Base-by-base conservation (phyloP, 2,797 vertebrate species). In the Thalassophryne amazonica region DNA sequence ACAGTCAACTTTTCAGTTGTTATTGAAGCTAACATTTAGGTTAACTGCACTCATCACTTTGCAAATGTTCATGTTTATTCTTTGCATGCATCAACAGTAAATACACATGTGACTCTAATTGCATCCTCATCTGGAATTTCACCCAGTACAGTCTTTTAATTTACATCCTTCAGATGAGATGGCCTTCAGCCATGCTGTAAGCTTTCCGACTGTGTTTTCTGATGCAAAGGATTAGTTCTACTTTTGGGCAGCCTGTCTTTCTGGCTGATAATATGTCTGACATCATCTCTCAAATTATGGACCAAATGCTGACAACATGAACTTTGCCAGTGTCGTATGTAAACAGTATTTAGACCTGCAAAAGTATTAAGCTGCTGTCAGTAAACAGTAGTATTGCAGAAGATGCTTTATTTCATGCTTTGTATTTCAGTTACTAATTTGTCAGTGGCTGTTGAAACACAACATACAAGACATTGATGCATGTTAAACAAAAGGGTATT, bases 131-230 rank as follows among this genome's bases (percentile, higher is more conserved):
- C 43, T 63, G 48, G 42, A 76, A 42, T 51, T 22, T 51, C 50
- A 30, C 49, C 54, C 48, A 43, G 61, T 54, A 41, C 58, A 60
- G 45, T 58, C 32, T 60, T 52, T 16, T 60, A 24, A 50, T 32
- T 52, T 36, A 24, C 40, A 43, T 58, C 46, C 58, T n/a, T 73
- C 40, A 73, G 63, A 81, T 83, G 63, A 85, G 50, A 80, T 81
- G 79, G 79, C 60, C 40, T 22, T 23, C 7, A 9, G 80, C 81
- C 83, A 78, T 61, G 18, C 54, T 47, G 52, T 57, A 52, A 69
- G 53, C 47, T 59, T 36, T 34, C 37, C 60, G 55, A 61, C 53
- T 15, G 19, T 68, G 39, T 63, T 79, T 69, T 66, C 49, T 52
- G 42, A 62, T 58, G 16, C 50, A 66, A 27, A 41, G 60, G 74